Conservation (phyloP, 2,113 vertebrate species). For the Ciconia boyciana region DNA sequence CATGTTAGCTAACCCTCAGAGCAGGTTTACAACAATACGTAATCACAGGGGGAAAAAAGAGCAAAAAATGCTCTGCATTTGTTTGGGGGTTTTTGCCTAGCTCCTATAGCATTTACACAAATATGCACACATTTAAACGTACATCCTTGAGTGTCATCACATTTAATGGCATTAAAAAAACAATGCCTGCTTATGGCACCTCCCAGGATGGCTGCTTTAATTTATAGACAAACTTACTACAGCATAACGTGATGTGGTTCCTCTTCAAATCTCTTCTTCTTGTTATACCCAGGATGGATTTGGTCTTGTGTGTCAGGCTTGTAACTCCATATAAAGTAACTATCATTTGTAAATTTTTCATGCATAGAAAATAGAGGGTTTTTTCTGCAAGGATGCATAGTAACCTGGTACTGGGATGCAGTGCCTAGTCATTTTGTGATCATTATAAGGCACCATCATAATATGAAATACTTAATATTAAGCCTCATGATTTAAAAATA, state of each 20-base stretch:
- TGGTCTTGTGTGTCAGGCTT: background rate
- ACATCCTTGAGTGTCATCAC: background rate
- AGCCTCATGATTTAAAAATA: background rate
- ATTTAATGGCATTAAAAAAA: background rate
- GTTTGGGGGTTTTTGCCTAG: background rate
- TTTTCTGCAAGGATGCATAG: background rate
- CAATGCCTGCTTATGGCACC: too few species aligned
- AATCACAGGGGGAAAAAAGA: background rate
- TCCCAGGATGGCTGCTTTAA: background rate
- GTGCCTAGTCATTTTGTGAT: background rate
- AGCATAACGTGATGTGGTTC: background rate
- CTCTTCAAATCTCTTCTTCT: background rate
- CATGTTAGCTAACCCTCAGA: background rate
- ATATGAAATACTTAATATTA: background rate
- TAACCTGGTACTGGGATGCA: accelerated
- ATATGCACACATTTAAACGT: accelerated
- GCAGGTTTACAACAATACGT: background rate
- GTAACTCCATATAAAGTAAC: background rate
- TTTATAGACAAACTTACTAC: background rate
- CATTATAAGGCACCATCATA: background rate
- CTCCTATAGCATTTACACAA: background rate
- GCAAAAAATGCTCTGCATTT: background rate
- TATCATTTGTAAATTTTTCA: background rate
- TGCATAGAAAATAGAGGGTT: background rate
- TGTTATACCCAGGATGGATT: background rate